Percentiles rank a stretch among this genome's conserved stretches.
phyloP scores from a whole-genome alignment of 2,113 vertebrate species.

The Bubalus kerabau region DNA sequence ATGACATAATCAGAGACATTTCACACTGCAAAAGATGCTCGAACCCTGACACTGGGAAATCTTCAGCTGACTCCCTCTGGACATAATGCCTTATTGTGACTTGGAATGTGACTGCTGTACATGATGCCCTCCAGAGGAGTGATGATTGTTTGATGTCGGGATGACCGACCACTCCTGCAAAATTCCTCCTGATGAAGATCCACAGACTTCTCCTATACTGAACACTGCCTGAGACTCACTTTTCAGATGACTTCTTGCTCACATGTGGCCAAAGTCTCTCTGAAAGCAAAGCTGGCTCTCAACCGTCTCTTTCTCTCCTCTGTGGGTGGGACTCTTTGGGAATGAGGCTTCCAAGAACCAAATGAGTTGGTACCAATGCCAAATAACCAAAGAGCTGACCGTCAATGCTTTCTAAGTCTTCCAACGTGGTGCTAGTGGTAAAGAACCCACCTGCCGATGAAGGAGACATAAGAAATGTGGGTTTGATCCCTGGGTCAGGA shows the following conservation, averaged over 20 bases:
- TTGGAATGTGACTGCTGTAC: background rate
- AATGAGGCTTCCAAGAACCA: background rate
- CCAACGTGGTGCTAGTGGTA: background rate
- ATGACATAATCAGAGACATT: background rate
- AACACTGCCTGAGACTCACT: background rate
- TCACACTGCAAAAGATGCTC: background rate
- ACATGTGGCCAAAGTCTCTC: background rate
- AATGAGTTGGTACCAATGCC: background rate
- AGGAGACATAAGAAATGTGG: background rate
- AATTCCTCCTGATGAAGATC: background rate
- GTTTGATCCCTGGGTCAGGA: background rate
- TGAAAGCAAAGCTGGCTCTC: background rate
- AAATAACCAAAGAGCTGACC: background rate
- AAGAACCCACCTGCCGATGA: background rate
- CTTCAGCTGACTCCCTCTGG: background rate
- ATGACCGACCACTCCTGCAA: background rate
- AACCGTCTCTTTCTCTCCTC: background rate
- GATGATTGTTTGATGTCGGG: background rate
- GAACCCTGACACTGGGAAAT: accelerated
- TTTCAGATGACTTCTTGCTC: background rate
- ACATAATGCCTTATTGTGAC: background rate
- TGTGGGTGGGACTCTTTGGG: background rate
- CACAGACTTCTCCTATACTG: background rate
- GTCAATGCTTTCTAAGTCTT: background rate
- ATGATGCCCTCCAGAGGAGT: background rate